Evolutionary conservation across 2,113 vertebrate genomes (phyloP).

Genomic region (Gallinago paraguaiae): DNA sequence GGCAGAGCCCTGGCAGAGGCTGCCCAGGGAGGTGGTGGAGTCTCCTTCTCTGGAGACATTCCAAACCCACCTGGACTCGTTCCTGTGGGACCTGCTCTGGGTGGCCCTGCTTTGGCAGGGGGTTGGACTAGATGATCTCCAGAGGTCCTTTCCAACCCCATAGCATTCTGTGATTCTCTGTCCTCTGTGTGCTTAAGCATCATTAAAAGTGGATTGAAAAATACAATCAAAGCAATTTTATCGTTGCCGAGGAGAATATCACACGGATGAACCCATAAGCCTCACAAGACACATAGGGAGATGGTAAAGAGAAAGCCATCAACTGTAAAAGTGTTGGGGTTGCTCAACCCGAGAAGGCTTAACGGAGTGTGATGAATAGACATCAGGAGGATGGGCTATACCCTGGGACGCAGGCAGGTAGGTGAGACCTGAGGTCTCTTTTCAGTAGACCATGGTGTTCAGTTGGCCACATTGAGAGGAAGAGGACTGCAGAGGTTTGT

Average conservation of each 20-base stretch:
- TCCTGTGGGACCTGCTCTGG: no score
- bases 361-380: not conserved
- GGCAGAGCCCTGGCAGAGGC: no score
- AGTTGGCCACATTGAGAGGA: not conserved
- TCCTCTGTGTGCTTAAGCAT: constrained; percentile 38
- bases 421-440: not conserved
- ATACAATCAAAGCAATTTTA: constrained; percentile 52
- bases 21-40: no score
- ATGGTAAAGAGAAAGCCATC: constrained; percentile 44
- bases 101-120: no score
- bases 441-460: not conserved
- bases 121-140: no score
- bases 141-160: no score
- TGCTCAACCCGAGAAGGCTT: not conserved
- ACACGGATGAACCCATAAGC: constrained; percentile 36
- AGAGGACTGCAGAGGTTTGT: not conserved
- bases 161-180: not conserved
- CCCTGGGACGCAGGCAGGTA: not conserved
- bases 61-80: no score
- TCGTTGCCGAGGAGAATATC: constrained; percentile 14
- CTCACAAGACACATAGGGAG: constrained; percentile 16
- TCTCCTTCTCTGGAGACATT: no score
- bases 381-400: not conserved
- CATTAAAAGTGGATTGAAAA: not conserved
- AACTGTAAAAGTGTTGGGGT: not conserved